These are phyloP conservation scores for Idaea biselata DNA, from an alignment of 2,888 invertebrate species.

Conservation along the genomic window DNA sequence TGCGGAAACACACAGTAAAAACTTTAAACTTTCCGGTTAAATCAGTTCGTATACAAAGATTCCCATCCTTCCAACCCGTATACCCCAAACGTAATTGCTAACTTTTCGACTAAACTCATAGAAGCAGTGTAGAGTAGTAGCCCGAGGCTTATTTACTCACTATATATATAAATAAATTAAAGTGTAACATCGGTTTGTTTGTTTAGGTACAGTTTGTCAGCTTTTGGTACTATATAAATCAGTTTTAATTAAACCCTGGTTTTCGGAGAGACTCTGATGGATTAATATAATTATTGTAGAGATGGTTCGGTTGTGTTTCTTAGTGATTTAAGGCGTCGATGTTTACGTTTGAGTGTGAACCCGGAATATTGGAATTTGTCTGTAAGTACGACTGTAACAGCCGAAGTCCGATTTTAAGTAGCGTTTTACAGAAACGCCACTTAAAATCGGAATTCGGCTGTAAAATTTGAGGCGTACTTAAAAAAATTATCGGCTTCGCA, in stretches of 20 bases:
- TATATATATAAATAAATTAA: conserved; percentile 37
- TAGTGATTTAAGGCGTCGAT: neutral
- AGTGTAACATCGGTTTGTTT: conserved; percentile 26
- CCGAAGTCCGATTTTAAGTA: too few relatives aligned
- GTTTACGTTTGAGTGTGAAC: neutral
- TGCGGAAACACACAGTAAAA: too few relatives aligned
- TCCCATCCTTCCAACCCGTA: neutral
- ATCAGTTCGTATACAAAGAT: neutral
- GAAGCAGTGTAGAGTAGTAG: conserved; percentile 7
- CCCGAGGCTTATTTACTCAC: conserved; percentile 36
- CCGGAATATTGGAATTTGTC: neutral
- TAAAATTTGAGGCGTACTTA: too few relatives aligned
- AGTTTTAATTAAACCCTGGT: conserved; percentile 8
- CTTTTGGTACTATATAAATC: conserved; percentile 11
- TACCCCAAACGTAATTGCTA: neutral
- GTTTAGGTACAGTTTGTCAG: conserved; percentile 24
- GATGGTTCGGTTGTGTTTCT: neutral
- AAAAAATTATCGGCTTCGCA: too few relatives aligned
- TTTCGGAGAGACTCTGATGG: neutral
- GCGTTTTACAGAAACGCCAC: too few relatives aligned
- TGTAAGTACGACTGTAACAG: too few relatives aligned
- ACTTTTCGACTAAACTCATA: conserved; percentile 1
- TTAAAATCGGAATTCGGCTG: too few relatives aligned
- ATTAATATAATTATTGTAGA: neutral
- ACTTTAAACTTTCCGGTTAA: too few relatives aligned